Conservation (phyloP, 2,797 vertebrate genomes). For the Enteromius trimaculatus region DNA sequence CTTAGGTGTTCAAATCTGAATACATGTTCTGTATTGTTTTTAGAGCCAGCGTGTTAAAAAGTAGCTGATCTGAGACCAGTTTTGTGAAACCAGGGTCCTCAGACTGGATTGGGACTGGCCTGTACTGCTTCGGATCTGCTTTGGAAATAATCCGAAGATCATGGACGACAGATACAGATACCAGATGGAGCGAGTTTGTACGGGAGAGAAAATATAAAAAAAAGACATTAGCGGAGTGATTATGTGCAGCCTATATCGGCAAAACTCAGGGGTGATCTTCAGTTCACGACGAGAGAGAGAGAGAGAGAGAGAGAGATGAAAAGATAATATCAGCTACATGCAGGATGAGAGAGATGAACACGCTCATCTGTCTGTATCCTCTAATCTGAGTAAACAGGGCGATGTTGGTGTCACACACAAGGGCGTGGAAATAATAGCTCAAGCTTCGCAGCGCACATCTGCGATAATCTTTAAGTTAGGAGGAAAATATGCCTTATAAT, state of each 20-base stretch:
- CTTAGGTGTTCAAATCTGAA: background rate
- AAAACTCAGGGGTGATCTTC: slow-evolving; percentile 51
- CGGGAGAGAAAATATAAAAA: slow-evolving; percentile 34
- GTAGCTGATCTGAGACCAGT: background rate
- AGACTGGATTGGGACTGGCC: background rate
- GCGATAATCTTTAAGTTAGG: slow-evolving; percentile 46
- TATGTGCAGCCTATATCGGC: slow-evolving; percentile 41
- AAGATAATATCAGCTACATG: slow-evolving; percentile 57
- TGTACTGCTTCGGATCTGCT: slow-evolving; percentile 9
- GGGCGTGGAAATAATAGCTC: slow-evolving; percentile 46
- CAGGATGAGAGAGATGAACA: slow-evolving; percentile 49
- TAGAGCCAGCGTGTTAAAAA: background rate
- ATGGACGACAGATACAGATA: slow-evolving; percentile 42
- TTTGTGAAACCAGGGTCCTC: slow-evolving; percentile 6
- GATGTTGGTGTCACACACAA: slow-evolving; percentile 41
- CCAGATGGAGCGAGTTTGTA: slow-evolving; percentile 53
- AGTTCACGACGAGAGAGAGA: slow-evolving; percentile 53
- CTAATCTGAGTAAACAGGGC: slow-evolving; percentile 58
- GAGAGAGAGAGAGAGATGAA: slow-evolving; percentile 48
- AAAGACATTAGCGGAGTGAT: slow-evolving; percentile 52
- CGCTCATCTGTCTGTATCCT: slow-evolving; percentile 53
- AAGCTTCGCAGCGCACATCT: slow-evolving; percentile 11
- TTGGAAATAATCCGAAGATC: slow-evolving; percentile 47
- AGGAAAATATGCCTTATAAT: slow-evolving; percentile 38
- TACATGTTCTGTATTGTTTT: background rate